Percentiles rank a stretch among this genome's conserved stretches.
Evolutionary conservation across 2,888 invertebrate species (phyloP).

Genomic region (Callyntrura sp.): DNA sequence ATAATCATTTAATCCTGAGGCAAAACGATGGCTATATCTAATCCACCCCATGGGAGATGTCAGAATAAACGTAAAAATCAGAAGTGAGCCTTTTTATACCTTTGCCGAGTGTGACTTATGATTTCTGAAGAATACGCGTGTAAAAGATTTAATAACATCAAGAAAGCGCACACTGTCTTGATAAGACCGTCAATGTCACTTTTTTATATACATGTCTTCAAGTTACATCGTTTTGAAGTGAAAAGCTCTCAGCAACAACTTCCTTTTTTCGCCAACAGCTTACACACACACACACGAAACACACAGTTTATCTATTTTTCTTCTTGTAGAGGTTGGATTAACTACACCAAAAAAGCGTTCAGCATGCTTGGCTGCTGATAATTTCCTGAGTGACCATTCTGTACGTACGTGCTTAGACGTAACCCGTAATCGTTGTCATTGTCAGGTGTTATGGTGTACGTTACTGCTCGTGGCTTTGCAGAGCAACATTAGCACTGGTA

Average conservation of each 20-base stretch:
- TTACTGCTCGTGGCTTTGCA: not conserved
- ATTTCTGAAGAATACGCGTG: conserved; percentile 50
- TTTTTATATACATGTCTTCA: conserved; percentile 25
- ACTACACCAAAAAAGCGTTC: not conserved
- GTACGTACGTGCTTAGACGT: not conserved
- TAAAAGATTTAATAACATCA: conserved; percentile 63
- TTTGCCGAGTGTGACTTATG: conserved; percentile 72
- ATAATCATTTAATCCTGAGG: conserved; percentile 73
- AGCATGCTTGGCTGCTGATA: not conserved
- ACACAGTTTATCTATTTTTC: conserved; percentile 11
- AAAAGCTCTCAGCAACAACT: conserved; percentile 41
- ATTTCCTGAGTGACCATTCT: not conserved
- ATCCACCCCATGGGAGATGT: conserved; percentile 76
- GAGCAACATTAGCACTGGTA: not conserved
- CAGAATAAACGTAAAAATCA: conserved; percentile 72
- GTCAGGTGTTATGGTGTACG: conserved; percentile 8
- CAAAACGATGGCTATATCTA: conserved; percentile 69
- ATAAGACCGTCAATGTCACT: conserved; percentile 77
- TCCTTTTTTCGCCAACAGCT: conserved; percentile 11
- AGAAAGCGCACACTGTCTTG: conserved; percentile 64
- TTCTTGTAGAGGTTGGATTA: not conserved
- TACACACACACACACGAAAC: too few relatives aligned
- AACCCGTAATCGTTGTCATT: not conserved
- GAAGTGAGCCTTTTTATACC: conserved; percentile 71
- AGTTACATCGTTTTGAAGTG: conserved; percentile 42